A percentile compares a stretch with the other conserved stretches of the same genome.
Evolutionary conservation across 2,113 vertebrate genomes (phyloP).

Genomic region (Apus apus): DNA sequence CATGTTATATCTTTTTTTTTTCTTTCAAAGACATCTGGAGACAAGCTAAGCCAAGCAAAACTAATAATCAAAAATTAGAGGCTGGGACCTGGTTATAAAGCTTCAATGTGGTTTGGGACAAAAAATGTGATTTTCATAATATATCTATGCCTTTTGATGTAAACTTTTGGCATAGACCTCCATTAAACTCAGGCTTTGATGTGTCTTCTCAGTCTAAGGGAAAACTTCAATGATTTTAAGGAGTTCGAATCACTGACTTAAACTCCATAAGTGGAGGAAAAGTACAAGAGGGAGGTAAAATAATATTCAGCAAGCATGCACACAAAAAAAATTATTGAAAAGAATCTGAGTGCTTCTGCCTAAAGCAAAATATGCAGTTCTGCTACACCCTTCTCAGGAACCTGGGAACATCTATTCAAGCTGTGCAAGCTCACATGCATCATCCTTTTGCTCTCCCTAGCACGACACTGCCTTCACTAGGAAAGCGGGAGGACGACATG

Average conservation of each 20-base stretch:
- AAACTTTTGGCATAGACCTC: background rate
- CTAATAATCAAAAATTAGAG: background rate
- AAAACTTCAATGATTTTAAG: background rate
- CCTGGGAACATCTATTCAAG: background rate
- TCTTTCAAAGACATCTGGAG: background rate
- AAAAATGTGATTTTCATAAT: background rate
- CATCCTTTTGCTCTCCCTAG: background rate
- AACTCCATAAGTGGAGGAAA: too few species aligned
- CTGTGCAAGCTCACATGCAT: background rate
- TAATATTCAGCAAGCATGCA: background rate
- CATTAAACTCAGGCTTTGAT: background rate
- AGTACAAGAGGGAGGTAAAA: background rate
- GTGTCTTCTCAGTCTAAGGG: background rate
- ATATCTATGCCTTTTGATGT: rapidly evolving
- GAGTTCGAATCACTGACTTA: background rate
- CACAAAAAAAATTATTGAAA: background rate
- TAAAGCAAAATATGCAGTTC: background rate
- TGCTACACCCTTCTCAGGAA: background rate
- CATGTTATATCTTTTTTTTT: background rate
- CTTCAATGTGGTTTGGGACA: background rate
- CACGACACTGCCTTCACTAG: background rate
- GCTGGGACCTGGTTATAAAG: rapidly evolving
- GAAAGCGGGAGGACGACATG: background rate
- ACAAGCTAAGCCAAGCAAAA: background rate
- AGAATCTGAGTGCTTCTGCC: background rate